Base-by-base conservation (phyloP, 30 jellyfish, hydroid and myxozoan species). In the Cassiopea andromeda region DNA sequence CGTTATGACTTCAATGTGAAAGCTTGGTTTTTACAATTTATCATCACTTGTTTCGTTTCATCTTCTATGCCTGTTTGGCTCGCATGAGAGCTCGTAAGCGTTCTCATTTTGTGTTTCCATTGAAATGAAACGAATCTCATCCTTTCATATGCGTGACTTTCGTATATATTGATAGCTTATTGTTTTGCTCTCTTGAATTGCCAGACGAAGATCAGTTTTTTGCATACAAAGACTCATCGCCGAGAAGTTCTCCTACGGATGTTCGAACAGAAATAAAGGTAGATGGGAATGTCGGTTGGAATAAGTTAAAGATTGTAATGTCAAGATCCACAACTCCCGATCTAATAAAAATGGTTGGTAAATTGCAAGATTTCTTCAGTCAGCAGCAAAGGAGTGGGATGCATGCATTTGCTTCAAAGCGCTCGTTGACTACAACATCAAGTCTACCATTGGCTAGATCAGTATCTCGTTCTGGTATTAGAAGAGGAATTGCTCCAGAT, bases 261-360 rank as follows among this genome's bases (percentile, higher is more conserved):
- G 15, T 19, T 3, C n/a, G 38, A 38, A 60, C 91, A 4, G 89
- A 78, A 19, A 73, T 94, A 19, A 78, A 83, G 17, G 91, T 94
- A 8, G 49, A 79, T 69, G 97, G 99, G 44, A 97, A 88, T 14
- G 47, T 86, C 58, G 94, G 92, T 15, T 96, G 99, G 99, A 89
- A 88, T 78, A 98, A 92, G 69, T 85, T 96, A 18, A 97, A 96
- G 70, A 73, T 96, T 19, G 93, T 96, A 57, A 92, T 96, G 96
- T 96, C 98, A 43, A 78, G 98, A 60, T 96, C 99, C 44, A 96
- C 98, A 14, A 89, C 99, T 18, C 97, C 99, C 10, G 99, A 96
- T 69, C 80, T 89, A 6, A 68, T 83, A 69, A 96, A 92, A 76
- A 88, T 96, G 99, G 80, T 80, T 12, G 91, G 93, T 0, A 96